Conservation (phyloP, 2,797 vertebrate genomes). For the Sciurus vulgaris region DNA sequence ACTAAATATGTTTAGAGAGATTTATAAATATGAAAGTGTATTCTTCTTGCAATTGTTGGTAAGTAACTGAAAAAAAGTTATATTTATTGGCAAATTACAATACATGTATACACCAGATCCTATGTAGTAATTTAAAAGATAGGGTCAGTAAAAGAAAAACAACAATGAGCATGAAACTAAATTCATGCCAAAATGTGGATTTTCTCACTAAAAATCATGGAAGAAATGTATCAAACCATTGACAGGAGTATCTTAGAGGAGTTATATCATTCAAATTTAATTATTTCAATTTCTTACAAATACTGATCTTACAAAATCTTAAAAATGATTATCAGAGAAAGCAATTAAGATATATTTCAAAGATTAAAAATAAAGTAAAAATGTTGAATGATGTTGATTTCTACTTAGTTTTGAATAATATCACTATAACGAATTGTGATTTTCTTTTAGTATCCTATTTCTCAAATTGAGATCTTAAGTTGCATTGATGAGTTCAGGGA, state of each 20-base stretch:
- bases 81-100: not conserved
- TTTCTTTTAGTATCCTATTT: not conserved
- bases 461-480: not conserved
- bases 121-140: not conserved
- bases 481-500: not conserved
- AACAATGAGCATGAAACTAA: not conserved
- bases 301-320: too few relatives aligned
- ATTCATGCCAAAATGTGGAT: not conserved
- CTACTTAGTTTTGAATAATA: not conserved
- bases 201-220: not conserved
- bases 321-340: not conserved
- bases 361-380: not conserved
- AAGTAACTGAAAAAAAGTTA: not conserved
- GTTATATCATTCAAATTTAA: not conserved
- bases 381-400: not conserved
- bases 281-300: slow-evolving; percentile 12
- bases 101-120: not conserved
- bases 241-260: not conserved
- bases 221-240: not conserved
- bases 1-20: not conserved
- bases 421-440: not conserved
- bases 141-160: not conserved
- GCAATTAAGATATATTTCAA: slow-evolving; percentile 30
- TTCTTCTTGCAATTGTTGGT: not conserved
- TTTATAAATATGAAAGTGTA: not conserved